A percentile compares a stretch with the other conserved stretches of the same genome.
phyloP scores from a whole-genome alignment of 2,113 vertebrate genomes.

The Sander vitreus region DNA sequence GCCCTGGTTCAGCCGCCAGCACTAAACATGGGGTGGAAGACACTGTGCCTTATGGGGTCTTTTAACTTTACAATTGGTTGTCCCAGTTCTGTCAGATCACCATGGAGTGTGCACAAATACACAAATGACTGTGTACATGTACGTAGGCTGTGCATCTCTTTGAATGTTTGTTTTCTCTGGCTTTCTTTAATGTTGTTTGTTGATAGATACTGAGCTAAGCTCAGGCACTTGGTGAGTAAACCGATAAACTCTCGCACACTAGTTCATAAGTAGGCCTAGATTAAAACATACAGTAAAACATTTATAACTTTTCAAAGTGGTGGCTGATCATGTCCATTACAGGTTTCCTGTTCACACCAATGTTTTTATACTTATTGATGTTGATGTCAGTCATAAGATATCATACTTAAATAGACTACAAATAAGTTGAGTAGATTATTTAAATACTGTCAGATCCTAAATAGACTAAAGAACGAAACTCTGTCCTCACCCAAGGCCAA shows the following conservation, averaged over 20 bases:
- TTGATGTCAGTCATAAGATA: background rate
- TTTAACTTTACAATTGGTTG: conserved; percentile 72
- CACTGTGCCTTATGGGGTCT: conserved; percentile 67
- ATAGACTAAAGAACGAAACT: background rate
- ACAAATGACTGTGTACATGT: conserved; percentile 23
- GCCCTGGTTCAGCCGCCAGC: conserved; percentile 54
- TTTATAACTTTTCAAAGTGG: background rate
- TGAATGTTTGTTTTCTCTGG: conserved; percentile 40
- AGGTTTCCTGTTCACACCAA: background rate
- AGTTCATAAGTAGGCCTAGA: background rate
- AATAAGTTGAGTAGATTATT: background rate
- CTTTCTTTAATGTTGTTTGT: conserved; percentile 39
- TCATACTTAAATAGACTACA: background rate
- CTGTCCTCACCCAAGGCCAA: background rate
- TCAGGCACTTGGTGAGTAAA: background rate
- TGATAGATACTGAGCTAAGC: conserved; percentile 20
- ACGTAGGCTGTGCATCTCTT: conserved; percentile 9
- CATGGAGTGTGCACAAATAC: conserved; percentile 38
- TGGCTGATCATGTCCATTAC: background rate
- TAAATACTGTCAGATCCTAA: background rate
- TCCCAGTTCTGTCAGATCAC: conserved; percentile 78
- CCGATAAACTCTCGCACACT: background rate
- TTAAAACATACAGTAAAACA: background rate
- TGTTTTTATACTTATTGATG: too few species aligned
- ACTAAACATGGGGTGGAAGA: conserved; percentile 66